Conservation (phyloP, 2,888 invertebrate genomes). For the Caenorhabditis sp. region DNA sequence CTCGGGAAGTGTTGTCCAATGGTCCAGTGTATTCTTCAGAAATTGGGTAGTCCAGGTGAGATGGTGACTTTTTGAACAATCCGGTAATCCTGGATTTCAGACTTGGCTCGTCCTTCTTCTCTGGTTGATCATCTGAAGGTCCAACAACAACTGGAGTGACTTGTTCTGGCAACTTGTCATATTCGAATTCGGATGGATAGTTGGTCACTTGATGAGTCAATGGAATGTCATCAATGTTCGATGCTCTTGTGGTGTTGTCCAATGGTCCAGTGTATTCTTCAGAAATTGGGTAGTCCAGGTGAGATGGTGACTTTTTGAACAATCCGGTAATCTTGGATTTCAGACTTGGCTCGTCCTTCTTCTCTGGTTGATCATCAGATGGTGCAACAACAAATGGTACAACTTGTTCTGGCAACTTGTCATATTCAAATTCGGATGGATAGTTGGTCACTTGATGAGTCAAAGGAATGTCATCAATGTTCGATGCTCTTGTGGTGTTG, state of each 20-base stretch:
- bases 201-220: conserved; percentile 39
- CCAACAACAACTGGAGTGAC: not conserved
- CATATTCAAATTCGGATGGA: conserved; percentile 1
- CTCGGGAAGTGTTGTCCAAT: conserved; percentile 13
- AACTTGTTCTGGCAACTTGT: conserved; percentile 1
- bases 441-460: not conserved
- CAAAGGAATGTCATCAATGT: conserved; percentile 34
- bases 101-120: not conserved
- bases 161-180: conserved; percentile 1
- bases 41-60: conserved; percentile 47
- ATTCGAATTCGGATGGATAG: conserved; percentile 23
- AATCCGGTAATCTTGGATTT: conserved; percentile 12
- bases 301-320: conserved; percentile 38
- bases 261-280: conserved; percentile 35
- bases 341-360: not conserved
- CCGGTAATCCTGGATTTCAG: conserved; percentile 11
- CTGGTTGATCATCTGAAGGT: not conserved
- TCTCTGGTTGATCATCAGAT: not conserved
- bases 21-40: conserved; percentile 38
- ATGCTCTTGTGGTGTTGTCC: conserved; percentile 11
- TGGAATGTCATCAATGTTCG: conserved; percentile 37
- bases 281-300: conserved; percentile 46
- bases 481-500: conserved; percentile 2
- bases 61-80: conserved; percentile 34
- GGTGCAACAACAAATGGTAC: not conserved